Percentiles rank a stretch among this genome's conserved stretches.
These are phyloP conservation scores for Drosophila mayaguana DNA, from an alignment of 2,888 invertebrate genomes.

Conservation along the genomic window DNA sequence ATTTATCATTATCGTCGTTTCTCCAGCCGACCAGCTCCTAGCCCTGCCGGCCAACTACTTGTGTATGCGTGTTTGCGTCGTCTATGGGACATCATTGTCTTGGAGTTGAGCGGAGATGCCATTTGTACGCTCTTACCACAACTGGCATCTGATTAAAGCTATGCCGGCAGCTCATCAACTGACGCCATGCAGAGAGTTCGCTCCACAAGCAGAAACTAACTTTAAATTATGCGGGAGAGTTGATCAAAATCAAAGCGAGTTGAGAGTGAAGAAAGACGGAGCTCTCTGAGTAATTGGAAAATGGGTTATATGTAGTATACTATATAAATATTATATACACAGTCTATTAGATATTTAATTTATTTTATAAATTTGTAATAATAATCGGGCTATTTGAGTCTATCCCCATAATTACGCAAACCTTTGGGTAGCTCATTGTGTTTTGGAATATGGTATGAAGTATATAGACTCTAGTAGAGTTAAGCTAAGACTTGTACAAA, in stretches of 20 bases:
- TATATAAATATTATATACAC: too few species aligned
- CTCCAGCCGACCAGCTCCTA: conserved; percentile 27
- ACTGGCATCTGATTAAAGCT: conserved; percentile 9
- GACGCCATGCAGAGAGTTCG: background rate
- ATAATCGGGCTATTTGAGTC: background rate
- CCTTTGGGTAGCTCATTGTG: too few species aligned
- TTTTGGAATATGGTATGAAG: too few species aligned
- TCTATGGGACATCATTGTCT: conserved; percentile 15
- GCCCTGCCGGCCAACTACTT: conserved; percentile 10
- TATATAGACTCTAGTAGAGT: too few species aligned
- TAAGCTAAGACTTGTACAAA: too few species aligned
- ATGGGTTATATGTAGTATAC: too few species aligned
- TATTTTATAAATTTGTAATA: background rate
- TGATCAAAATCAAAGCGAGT: background rate
- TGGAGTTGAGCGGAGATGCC: conserved; percentile 6
- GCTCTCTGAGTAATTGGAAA: too few species aligned
- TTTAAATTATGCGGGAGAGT: background rate
- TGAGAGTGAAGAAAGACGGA: background rate
- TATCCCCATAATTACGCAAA: too few species aligned
- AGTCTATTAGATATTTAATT: too few species aligned
- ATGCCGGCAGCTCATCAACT: background rate
- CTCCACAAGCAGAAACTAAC: background rate
- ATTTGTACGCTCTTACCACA: conserved; percentile 11
- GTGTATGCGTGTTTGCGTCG: conserved; percentile 9
- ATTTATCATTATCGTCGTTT: conserved; percentile 74